Evolutionary conservation across 2,888 invertebrate species (phyloP), one percentile per base, ranked within the genome.

Genomic region (Netelia fuscicornis): DNA sequence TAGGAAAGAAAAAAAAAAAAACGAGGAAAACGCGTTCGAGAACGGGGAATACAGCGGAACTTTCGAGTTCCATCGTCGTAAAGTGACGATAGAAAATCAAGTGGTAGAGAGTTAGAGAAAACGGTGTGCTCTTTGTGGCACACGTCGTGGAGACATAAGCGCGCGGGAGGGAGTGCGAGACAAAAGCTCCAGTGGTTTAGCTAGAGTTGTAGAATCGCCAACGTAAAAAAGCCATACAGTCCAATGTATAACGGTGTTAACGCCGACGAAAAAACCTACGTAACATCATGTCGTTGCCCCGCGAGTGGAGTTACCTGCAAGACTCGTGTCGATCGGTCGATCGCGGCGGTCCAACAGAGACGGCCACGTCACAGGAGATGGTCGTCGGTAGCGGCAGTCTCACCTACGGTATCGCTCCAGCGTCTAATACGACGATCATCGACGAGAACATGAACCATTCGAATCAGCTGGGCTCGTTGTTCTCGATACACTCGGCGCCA

Each of bases 401-500:
- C 86, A 60, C 30, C 6, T 68, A 72, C 42, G 67, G 60, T 67
- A 56, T 64, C 78, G 64, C 58, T 17, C 52, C 68, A n/a, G 9
- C 78, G 25, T 82, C 85, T 86, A 68, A 84, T 62, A 52, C 79
- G 86, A 71, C 86, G 68, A 85, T 89, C 85, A 92, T 92, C 90
- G 92, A 94, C 89, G 93, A 93, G 88, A 93, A 93, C 86, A 92
- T 92, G 92, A 91, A 91, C 89, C 91, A 92, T 20, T 94, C 94
- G 94, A 95, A 95, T 64, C 94, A 94, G 88, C 94, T 95, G 3
- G 96, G 96, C 0, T 96, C 96, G 0, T 91, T 96, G 65, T 94
- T 96, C 90, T 96, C 96, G 13, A 95, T 96, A 87, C 96, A 96
- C 89, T 96, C 96, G 8, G 96, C 96, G 0, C 96, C 96, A 23